Evolutionary conservation across 2,888 invertebrate genomes (phyloP).

Genomic region (Trypoxylon attenuatum): DNA sequence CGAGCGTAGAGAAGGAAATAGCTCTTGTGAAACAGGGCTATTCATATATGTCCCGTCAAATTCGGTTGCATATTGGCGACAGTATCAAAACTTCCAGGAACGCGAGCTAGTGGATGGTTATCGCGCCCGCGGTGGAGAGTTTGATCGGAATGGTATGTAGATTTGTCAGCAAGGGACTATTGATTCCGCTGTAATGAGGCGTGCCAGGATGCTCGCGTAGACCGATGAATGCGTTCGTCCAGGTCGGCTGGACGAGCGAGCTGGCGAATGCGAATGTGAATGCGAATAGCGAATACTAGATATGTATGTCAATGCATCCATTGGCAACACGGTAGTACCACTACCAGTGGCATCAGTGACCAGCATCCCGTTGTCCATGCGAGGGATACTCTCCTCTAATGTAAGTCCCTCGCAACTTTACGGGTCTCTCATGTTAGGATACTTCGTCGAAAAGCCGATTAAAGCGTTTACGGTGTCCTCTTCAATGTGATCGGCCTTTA

Average conservation of each 20-base stretch:
- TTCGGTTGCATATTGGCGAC: too few species aligned
- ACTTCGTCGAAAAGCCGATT: constrained; percentile 17
- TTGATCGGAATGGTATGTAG: constrained; percentile 32
- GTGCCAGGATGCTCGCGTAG: constrained; percentile 32
- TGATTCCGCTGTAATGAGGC: constrained; percentile 65
- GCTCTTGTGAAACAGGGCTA: too few species aligned
- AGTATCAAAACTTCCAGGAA: too few species aligned
- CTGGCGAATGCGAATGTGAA: not conserved
- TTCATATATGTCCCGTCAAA: too few species aligned
- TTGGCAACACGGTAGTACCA: too few species aligned
- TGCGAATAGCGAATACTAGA: constrained; percentile 33
- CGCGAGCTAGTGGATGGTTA: not conserved
- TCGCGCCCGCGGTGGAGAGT: constrained; percentile 4
- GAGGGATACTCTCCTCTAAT: too few species aligned
- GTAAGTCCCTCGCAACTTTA: too few species aligned
- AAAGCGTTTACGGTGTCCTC: constrained; percentile 19
- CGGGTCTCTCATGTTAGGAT: too few species aligned
- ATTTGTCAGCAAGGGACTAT: constrained; percentile 64
- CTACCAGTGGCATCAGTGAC: too few species aligned
- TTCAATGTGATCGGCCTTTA: not conserved
- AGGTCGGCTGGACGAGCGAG: constrained; percentile 18
- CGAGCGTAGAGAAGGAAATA: too few species aligned
- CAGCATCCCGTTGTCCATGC: too few species aligned
- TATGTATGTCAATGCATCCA: constrained; percentile 42
- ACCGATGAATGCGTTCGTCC: constrained; percentile 32